Base-by-base conservation (phyloP, 2,888 invertebrate genomes). In the Hipparchia sbordonii region DNA sequence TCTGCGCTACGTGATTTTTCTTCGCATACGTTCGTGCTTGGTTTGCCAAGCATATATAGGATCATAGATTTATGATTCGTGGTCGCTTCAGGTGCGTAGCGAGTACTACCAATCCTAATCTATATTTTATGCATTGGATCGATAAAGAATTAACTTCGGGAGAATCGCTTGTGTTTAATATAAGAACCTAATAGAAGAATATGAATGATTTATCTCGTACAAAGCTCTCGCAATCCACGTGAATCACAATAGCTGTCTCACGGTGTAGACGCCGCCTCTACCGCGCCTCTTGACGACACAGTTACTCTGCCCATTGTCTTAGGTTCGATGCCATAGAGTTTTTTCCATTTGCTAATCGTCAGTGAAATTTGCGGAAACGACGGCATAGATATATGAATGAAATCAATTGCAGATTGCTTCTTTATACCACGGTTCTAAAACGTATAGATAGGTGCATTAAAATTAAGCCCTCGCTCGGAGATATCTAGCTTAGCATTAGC, bases 301-400 rank as follows among this genome's bases (percentile, higher is more conserved):
- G 86, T 85, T 86, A 85, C 78, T 80, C 80, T 80, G 80, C 79
- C 80, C 80, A 85, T 86, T 86, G 86, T 87, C 82, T 84, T 74
- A 74, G 76, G 81, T 80, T 82, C 79, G 79, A 80, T 81, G 80
- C 80, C 80, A 77, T 75, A 10, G 77, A 80, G 83, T 91, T 91
- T 91, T 91, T 91, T 85, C 80, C 80, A 82, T 79, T 83, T 77
- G 78, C 80, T 79, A 79, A 81, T 83, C 80, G 83, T 82, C 77
- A 84, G 88, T 86, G 89, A 89, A 91, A 91, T 87, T 85, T 82
- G 63, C 80, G 74, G 74, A 77, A 78, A 78, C 77, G 76, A 65
- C 60, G 67, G 73, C 65, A 63, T 71, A 72, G 71, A 72, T 73
- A 73, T 60, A 67, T 67, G 73, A 71, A 72, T 72, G 70, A 70